A percentile compares a stretch with the other conserved stretches of the same genome.
Evolutionary conservation across 2,797 vertebrate species (phyloP).

Genomic region (Pelobates cultripes): DNA sequence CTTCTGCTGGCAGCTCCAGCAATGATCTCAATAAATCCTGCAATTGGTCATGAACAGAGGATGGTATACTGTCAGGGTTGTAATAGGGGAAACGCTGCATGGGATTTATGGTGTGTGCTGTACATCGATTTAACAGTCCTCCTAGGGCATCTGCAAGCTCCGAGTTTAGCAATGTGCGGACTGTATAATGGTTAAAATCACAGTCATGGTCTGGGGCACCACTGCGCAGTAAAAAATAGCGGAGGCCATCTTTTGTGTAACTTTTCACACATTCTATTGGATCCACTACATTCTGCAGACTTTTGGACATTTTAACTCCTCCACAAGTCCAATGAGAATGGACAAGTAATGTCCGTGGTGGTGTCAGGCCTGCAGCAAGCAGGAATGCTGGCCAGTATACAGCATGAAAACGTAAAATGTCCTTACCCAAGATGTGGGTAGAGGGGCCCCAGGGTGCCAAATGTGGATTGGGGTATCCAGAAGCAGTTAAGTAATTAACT

Average conservation of each 20-base stretch:
- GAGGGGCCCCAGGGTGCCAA: slow-evolving; percentile 76
- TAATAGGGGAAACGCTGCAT: slow-evolving; percentile 67
- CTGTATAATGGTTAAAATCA: slow-evolving; percentile 87
- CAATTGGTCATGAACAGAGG: slow-evolving; percentile 75
- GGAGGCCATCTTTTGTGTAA: slow-evolving; percentile 86
- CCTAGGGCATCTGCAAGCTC: slow-evolving; percentile 88
- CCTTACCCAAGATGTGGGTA: slow-evolving; percentile 90
- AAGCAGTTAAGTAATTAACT: slow-evolving; percentile 90
- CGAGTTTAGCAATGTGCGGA: slow-evolving; percentile 83
- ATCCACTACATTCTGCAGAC: slow-evolving; percentile 89
- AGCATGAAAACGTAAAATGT: slow-evolving; percentile 94
- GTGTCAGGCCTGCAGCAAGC: slow-evolving; percentile 81
- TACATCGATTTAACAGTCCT: slow-evolving; percentile 88
- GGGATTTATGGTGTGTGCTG: slow-evolving; percentile 67
- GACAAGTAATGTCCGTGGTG: slow-evolving; percentile 81
- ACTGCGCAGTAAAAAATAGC: slow-evolving; percentile 92
- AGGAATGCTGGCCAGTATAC: slow-evolving; percentile 96
- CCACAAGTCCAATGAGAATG: slow-evolving; percentile 94
- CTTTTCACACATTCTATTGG: slow-evolving; percentile 72
- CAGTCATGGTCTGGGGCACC: slow-evolving; percentile 90
- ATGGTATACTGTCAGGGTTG: slow-evolving; percentile 75
- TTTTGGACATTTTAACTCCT: slow-evolving; percentile 98
- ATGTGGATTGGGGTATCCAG: slow-evolving; percentile 81
- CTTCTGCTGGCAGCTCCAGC: slow-evolving; percentile 72
- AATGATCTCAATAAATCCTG: slow-evolving; percentile 78